Evolutionary conservation across 2,888 invertebrate genomes (phyloP).

Genomic region (Stenodera caucasica): DNA sequence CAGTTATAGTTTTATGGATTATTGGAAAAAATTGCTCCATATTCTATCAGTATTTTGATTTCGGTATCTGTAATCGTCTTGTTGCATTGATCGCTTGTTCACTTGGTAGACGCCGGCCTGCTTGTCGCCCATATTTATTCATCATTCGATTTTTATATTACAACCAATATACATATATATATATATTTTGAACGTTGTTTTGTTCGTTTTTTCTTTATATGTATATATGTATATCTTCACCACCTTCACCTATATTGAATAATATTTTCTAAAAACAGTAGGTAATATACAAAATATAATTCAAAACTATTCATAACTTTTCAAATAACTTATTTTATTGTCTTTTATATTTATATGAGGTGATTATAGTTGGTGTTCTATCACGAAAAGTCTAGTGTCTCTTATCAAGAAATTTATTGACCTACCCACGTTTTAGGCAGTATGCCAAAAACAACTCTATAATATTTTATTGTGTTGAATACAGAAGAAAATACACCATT

Average conservation of each 20-base stretch:
- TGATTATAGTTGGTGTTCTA: background rate
- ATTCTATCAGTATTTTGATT: background rate
- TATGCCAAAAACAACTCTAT: background rate
- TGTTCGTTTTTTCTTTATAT: too few relatives aligned
- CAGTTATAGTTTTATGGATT: background rate
- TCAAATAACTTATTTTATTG: background rate
- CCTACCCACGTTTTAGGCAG: background rate
- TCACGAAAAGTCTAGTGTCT: background rate
- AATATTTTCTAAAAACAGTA: background rate
- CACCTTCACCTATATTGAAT: background rate
- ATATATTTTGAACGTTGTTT: too few relatives aligned
- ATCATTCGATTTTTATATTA: background rate
- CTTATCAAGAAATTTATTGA: background rate
- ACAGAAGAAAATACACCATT: too few relatives aligned
- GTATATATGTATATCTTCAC: too few relatives aligned
- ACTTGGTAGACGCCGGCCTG: constrained; percentile 21
- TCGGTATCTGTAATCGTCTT: constrained; percentile 6
- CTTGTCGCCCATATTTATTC: constrained; percentile 10
- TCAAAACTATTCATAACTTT: too few relatives aligned
- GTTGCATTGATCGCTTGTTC: constrained; percentile 22
- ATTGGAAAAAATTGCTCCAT: background rate
- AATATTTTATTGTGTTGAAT: background rate
- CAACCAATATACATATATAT: too few relatives aligned
- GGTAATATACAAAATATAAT: too few relatives aligned
- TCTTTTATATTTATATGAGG: background rate